Evolutionary conservation across 2,888 invertebrate species (phyloP).

Genomic region (Rhyacophila evoluta): DNA sequence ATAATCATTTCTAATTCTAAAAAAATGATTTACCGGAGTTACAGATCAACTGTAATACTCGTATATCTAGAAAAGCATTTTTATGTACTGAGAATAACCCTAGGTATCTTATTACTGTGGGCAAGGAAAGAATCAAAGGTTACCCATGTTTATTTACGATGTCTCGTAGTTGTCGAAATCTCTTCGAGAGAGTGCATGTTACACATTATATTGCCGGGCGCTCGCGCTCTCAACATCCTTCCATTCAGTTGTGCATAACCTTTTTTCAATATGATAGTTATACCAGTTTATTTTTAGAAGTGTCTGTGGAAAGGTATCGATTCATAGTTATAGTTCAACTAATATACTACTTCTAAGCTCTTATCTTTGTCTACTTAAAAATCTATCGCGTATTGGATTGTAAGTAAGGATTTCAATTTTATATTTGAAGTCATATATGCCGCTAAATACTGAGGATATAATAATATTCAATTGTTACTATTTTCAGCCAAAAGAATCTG

Average conservation of each 20-base stretch:
- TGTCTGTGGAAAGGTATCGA: neutral
- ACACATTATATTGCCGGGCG: constrained; percentile 34
- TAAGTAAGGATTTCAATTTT: too few relatives aligned
- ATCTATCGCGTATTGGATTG: too few relatives aligned
- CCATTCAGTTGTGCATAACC: neutral
- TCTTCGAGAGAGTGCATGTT: constrained; percentile 32
- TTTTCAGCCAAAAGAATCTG: too few relatives aligned
- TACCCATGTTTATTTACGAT: constrained; percentile 18
- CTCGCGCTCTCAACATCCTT: neutral
- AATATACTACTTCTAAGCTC: too few relatives aligned
- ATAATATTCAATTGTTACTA: too few relatives aligned
- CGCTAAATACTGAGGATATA: too few relatives aligned
- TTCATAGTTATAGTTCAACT: neutral
- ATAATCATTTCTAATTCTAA: too few relatives aligned
- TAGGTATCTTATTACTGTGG: neutral
- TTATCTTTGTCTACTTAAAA: too few relatives aligned
- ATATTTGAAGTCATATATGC: too few relatives aligned
- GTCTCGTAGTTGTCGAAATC: neutral
- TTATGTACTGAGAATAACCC: neutral
- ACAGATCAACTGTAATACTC: too few relatives aligned
- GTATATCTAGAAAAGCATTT: neutral
- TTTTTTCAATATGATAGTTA: neutral
- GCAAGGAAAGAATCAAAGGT: neutral
- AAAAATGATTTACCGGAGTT: too few relatives aligned
- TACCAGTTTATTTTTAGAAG: neutral